These are phyloP conservation scores for Alauda arvensis DNA, from an alignment of 2,797 vertebrate species.

Conservation along the genomic window DNA sequence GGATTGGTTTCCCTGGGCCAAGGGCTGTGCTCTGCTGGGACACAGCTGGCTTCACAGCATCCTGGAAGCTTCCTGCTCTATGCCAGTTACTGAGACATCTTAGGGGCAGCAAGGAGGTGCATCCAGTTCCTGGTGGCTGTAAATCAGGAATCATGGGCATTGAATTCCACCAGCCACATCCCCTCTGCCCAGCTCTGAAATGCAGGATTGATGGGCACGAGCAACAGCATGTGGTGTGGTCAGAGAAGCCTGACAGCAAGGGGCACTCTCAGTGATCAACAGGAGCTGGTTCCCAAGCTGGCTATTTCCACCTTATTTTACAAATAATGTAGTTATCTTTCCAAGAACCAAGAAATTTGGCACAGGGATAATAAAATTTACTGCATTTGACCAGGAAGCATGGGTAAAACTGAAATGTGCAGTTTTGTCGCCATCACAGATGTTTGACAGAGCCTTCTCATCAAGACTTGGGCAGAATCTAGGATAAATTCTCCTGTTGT, in stretches of 20 bases:
- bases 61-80: not conserved
- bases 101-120: fast-evolving
- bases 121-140: not conserved
- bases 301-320: not conserved
- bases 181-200: not conserved
- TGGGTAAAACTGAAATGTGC: not conserved
- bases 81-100: not conserved
- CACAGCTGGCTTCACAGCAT: not conserved
- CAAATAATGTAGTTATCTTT: not conserved
- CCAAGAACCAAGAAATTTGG: not conserved
- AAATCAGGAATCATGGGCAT: not conserved
- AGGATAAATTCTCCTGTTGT: not conserved
- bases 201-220: not conserved
- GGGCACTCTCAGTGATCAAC: not conserved
- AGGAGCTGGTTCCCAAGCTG: not conserved
- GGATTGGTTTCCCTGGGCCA: not conserved
- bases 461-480: not conserved
- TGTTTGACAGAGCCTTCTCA: not conserved
- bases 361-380: not conserved
- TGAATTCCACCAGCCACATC: not conserved
- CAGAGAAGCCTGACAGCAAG: not conserved
- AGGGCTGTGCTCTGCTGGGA: not conserved
- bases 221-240: not conserved
- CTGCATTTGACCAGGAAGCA: not conserved
- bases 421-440: not conserved